These are phyloP conservation scores for Enteromius treurensis DNA, from an alignment of 2,797 vertebrate genomes.

Conservation along the genomic window DNA sequence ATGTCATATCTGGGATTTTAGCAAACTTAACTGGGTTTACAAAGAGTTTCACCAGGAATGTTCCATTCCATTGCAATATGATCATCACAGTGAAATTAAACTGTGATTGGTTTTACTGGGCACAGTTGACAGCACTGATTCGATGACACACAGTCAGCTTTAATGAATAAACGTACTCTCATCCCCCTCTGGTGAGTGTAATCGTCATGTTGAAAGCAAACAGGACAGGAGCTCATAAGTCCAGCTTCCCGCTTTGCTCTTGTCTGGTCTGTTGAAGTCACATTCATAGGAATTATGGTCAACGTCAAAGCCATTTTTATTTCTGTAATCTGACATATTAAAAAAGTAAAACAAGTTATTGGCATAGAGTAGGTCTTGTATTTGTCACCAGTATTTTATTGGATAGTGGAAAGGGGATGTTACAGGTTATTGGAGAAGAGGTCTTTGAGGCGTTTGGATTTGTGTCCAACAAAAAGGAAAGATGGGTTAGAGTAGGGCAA, in stretches of 20 bases:
- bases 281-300: neutral
- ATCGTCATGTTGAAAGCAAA: conserved; percentile 40
- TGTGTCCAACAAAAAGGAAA: neutral
- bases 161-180: neutral
- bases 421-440: neutral
- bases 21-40: conserved; percentile 18
- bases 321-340: neutral
- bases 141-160: neutral
- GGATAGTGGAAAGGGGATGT: conserved; percentile 5
- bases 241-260: conserved; percentile 11
- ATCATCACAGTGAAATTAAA: conserved; percentile 20
- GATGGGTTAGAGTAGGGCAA: neutral
- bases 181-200: conserved; percentile 32
- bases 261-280: conserved; percentile 25
- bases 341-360: neutral
- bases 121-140: neutral
- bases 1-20: conserved; percentile 37
- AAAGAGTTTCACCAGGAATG: conserved; percentile 17
- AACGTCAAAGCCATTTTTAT: neutral
- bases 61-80: conserved; percentile 21
- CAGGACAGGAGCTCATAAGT: conserved; percentile 33
- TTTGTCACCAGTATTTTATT: neutral
- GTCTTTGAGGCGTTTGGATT: neutral
- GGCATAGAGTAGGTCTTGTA: neutral
- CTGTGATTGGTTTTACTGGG: neutral